Base-by-base conservation (phyloP, 2,888 invertebrate species). In the Anticlea derivata region DNA sequence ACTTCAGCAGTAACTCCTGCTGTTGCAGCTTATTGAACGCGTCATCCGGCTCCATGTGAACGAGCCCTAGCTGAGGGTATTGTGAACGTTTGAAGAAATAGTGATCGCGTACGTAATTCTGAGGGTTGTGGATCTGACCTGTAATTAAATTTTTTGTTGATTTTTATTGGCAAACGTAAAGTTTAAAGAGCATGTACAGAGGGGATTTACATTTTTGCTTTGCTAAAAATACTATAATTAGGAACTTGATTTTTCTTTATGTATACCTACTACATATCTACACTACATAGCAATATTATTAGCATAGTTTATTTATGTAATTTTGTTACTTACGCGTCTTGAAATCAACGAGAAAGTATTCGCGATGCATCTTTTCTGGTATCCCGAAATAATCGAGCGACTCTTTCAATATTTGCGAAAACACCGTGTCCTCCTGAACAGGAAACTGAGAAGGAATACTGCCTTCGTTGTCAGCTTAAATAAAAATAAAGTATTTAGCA, bases 381-480 rank as follows among this genome's bases (percentile, higher is more conserved):
- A 99, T 98, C 34, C 98, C 96, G 80, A 99, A 99, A 87, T 98
- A 99, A 73, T 99, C 99, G 11, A 99, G 87, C 0, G 98, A 96
- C 82, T 99, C 99, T 61, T 96, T 93, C n/a, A 99, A 89, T 65
- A 99, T 96, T 78, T 98, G 97, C 68, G 94, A 94, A 78, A 99
- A 99, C 65, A 98, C 97, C 0, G 99, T 99, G 73, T 99, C 99
- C 90, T 99, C 97, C 83, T 99, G 98, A 2, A 99, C 97, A 0
- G 99, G 98, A 86, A 99, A 99, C 78, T 99, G 99, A 0, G 99
- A 98, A 0, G 99, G 99, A 73, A 99, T 99, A 49, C 97, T 97
- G 39, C 97, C 97, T 63, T 96, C 96, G 67, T 97, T 97, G 57
- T 95, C 94, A 70, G 95, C 95, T 94, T 55, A 5, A 49, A 27